Percentiles rank a stretch among this genome's conserved stretches.
These are phyloP conservation scores for Erebia aethiops DNA, from an alignment of 2,888 invertebrate species.

Conservation along the genomic window DNA sequence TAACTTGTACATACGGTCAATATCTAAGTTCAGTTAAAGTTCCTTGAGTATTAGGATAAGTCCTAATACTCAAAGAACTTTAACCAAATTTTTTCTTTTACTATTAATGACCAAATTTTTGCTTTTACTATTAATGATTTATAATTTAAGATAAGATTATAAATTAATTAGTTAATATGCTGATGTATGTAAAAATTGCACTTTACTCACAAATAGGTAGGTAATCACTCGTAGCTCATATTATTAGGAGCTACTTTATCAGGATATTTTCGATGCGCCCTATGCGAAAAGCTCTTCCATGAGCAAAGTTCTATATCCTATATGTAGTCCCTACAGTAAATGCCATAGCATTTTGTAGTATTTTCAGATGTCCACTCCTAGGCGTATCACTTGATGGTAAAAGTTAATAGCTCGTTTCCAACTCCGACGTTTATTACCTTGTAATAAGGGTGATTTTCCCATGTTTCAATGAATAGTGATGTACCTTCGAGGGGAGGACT, in stretches of 20 bases:
- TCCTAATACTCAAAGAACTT: too few relatives aligned
- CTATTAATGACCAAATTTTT: too few relatives aligned
- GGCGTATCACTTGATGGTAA: background rate
- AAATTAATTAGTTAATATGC: too few relatives aligned
- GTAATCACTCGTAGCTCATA: background rate
- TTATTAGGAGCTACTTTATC: background rate
- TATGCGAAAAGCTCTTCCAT: background rate
- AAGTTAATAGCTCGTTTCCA: slow-evolving; percentile 1
- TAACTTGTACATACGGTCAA: too few relatives aligned
- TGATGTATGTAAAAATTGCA: too few relatives aligned
- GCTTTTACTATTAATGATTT: too few relatives aligned
- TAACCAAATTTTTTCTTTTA: too few relatives aligned
- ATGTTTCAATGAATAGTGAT: background rate
- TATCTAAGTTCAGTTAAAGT: too few relatives aligned
- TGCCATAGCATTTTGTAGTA: background rate
- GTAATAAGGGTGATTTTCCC: slow-evolving; percentile 10
- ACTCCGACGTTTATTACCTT: slow-evolving; percentile 3
- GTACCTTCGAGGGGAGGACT: slow-evolving; percentile 30
- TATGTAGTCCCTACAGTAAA: background rate
- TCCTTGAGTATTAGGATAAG: too few relatives aligned
- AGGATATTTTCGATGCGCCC: background rate
- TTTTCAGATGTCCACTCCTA: background rate
- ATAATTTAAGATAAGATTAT: too few relatives aligned
- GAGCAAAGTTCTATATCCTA: background rate
- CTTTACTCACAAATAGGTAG: too few relatives aligned